A percentile compares a stretch with the other conserved stretches of the same genome.
Conservation (phyloP, 1,140 invertebrate genomes). For the Glossosoma conforme region DNA sequence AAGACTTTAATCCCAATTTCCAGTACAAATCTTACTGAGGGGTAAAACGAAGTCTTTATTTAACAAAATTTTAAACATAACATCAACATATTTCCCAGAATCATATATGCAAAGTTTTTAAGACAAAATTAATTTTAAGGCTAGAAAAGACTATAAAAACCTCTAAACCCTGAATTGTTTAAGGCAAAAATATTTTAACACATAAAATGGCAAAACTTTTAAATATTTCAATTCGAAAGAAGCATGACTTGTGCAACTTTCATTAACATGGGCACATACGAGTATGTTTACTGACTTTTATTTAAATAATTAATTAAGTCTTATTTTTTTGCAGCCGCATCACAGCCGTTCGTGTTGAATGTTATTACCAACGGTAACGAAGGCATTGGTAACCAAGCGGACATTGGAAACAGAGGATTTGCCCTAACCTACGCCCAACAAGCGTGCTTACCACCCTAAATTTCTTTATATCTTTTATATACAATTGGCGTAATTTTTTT, state of each 20-base stretch:
- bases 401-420: constrained; percentile 69
- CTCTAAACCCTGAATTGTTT: neutral
- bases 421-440: constrained; percentile 63
- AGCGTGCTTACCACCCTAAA: constrained; percentile 47
- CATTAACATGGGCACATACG: too few relatives aligned
- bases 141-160: too few relatives aligned
- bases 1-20: too few relatives aligned
- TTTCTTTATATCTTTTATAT: neutral
- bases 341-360: constrained; percentile 69
- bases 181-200: neutral
- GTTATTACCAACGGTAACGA: constrained; percentile 62
- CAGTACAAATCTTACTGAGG: too few relatives aligned
- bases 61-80: too few relatives aligned
- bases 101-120: too few relatives aligned
- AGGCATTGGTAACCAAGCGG: constrained; percentile 41
- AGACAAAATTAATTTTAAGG: too few relatives aligned
- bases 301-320: constrained; percentile 8
- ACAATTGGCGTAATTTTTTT: too few relatives aligned
- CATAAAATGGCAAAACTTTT: neutral
- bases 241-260: too few relatives aligned
- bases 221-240: neutral
- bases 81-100: too few relatives aligned
- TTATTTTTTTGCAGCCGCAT: constrained; percentile 45
- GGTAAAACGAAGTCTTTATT: too few relatives aligned
- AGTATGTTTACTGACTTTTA: neutral